Base-by-base conservation (phyloP, 2,797 vertebrate genomes). In the Halcyon smyrnensis region DNA sequence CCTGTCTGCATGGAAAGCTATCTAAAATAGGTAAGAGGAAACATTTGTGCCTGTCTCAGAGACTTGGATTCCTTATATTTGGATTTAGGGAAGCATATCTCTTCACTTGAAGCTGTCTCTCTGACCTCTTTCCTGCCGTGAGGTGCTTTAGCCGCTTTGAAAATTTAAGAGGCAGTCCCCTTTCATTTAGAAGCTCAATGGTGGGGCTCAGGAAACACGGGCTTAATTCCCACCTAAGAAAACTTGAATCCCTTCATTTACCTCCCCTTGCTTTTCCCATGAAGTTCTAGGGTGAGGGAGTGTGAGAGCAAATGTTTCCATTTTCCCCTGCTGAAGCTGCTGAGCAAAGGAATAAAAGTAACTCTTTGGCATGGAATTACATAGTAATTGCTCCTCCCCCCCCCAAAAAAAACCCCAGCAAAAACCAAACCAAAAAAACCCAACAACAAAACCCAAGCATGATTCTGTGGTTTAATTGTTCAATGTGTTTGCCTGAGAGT, bases 261-360 rank as follows among this genome's bases (percentile, higher is more conserved):
- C 86, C 88, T 91, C 90, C 91, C 63, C 63, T 77, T 92, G 86
- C 37, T 95, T 95, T 96, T 96, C 95, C 90, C 90, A 90, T 73
- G 73, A 90, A 76, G 30, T 91, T 91, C 41, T 46, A 43, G 67
- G 54, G 34, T 51, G n/a, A 89, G 57, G 32, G 75, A 87, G 59
- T 15, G 59, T 16, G 41, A 81, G 67, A 59, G 82, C 54, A 90
- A 95, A 63, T 84, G 75, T 89, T 96, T 89, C 75, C 51, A 82
- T 92, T 84, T 95, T 90, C 73, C 50, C 46, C 65, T 8, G 5
- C 78, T 82, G 90, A 82, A 95, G 25, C 63, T n/a, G 60, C 41
- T 77, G 56, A 45, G 63, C 32, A 63, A 79, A 76, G 0, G n/a
- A 88, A 67, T 90, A 82, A 84, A 69, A 87, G 37, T 64, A 86